Evolutionary conservation across 1,140 invertebrate species (phyloP).

Genomic region (Aphelenchoides avenae): DNA sequence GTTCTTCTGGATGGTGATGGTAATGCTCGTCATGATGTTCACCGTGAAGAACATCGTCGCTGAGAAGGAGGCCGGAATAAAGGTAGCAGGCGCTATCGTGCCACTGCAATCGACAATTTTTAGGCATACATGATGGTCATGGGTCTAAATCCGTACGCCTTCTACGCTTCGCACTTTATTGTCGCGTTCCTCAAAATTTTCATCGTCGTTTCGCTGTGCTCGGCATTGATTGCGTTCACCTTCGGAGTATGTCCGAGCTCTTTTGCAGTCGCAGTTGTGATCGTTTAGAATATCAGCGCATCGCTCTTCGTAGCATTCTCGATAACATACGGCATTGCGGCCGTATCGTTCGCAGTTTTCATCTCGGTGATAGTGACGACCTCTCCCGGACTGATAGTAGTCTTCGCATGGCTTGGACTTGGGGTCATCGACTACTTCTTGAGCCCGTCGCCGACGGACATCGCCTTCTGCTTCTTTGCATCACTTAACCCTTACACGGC

Average conservation of each 20-base stretch:
- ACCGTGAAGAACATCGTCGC: conserved; percentile 42
- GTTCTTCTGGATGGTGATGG: conserved; percentile 29
- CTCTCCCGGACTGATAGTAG: conserved; percentile 9
- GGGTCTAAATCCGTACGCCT: conserved; percentile 40
- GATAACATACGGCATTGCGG: conserved; percentile 19
- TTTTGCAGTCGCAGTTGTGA: conserved; percentile 13
- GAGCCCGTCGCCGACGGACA: conserved; percentile 21
- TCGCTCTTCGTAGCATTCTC: conserved; percentile 30
- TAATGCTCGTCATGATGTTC: conserved; percentile 34
- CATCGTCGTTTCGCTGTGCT: conserved; percentile 14
- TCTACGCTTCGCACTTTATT: conserved; percentile 42
- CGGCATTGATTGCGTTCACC: conserved; percentile 13
- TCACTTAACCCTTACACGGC: conserved; percentile 37
- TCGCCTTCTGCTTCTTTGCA: conserved; percentile 28
- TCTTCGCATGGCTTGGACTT: conserved; percentile 9
- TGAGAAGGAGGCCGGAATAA: conserved; percentile 50
- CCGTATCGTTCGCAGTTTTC: conserved; percentile 18
- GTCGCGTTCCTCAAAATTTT: conserved; percentile 36
- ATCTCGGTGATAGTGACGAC: conserved; percentile 16
- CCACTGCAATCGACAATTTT: conserved; percentile 11
- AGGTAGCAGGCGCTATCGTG: conserved; percentile 25
- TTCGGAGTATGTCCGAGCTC: conserved; percentile 20
- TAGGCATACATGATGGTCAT: conserved; percentile 50
- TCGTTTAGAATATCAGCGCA: conserved; percentile 28
- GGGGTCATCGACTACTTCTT: conserved; percentile 8